These are phyloP conservation scores for Mus minutoides DNA, from an alignment of 2,797 vertebrate genomes.

Conservation along the genomic window DNA sequence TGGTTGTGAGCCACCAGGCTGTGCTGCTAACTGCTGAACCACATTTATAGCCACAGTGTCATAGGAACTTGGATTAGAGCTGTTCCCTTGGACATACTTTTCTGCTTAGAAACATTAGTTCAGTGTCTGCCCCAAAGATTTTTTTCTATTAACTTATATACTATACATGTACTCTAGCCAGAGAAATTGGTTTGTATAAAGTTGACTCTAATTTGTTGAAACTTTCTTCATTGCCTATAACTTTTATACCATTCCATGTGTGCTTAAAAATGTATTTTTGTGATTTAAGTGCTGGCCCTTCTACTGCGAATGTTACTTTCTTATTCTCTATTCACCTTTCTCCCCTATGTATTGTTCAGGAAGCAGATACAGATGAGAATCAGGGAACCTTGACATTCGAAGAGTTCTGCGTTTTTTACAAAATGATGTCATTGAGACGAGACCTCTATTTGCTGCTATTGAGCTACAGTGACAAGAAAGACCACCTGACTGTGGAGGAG, in stretches of 20 bases:
- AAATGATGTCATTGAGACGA: constrained; percentile 98
- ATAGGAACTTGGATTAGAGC: not conserved
- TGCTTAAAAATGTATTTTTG: not conserved
- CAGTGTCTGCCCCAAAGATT: not conserved
- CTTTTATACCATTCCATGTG: not conserved
- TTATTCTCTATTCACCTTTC: not conserved
- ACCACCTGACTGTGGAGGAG: constrained; percentile 95
- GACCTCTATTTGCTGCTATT: constrained; percentile 96
- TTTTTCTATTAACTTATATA: constrained; percentile 40
- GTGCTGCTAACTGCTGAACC: not conserved
- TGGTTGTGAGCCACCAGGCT: not conserved
- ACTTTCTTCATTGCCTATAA: not conserved
- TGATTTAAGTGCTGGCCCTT: not conserved
- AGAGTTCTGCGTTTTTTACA: constrained; percentile 98
- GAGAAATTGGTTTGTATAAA: constrained; percentile 4
- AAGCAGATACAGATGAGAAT: constrained; percentile 98
- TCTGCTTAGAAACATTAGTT: constrained; percentile 4
- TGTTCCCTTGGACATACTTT: not conserved
- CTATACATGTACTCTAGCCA: not conserved
- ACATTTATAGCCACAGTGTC: not conserved
- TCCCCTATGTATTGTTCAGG: constrained; percentile 86
- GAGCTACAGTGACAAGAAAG: constrained; percentile 97
- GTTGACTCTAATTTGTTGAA: constrained; percentile 9
- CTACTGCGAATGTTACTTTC: not conserved
- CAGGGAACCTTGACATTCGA: constrained; percentile 97